Conservation (phyloP, 2,113 vertebrate genomes). For the Menidia beryllina region DNA sequence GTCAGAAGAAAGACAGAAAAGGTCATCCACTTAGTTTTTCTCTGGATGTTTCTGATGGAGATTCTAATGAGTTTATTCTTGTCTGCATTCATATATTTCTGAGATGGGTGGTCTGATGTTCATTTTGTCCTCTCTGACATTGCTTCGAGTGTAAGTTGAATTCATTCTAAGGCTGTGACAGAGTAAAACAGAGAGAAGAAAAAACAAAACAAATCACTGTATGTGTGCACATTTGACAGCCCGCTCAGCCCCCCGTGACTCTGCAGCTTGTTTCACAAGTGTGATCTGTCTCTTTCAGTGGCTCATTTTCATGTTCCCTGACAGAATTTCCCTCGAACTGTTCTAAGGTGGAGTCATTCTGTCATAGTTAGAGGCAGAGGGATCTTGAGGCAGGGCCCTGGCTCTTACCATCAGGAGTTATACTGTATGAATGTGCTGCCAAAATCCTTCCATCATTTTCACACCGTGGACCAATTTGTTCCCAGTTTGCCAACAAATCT, state of each 20-base stretch:
- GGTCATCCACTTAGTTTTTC: neutral
- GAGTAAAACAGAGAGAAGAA: neutral
- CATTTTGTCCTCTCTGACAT: neutral
- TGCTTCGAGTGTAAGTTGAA: neutral
- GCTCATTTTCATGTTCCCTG: slow-evolving; percentile 4
- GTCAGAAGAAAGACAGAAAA: neutral
- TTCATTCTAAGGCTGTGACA: slow-evolving; percentile 8
- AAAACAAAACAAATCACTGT: neutral
- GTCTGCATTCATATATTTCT: no score
- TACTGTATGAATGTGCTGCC: slow-evolving; percentile 5
- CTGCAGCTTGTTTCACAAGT: slow-evolving; percentile 3
- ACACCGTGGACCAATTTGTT: slow-evolving; percentile 4
- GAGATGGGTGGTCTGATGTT: neutral
- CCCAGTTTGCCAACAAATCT: neutral
- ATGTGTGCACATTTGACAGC: slow-evolving; percentile 3
- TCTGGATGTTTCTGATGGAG: neutral
- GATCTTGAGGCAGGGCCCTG: slow-evolving; percentile 27
- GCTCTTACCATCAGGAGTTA: slow-evolving; percentile 24
- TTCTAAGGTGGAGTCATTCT: slow-evolving; percentile 10
- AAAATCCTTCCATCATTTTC: slow-evolving; percentile 31
- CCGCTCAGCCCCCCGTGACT: neutral
- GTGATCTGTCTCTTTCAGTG: slow-evolving; percentile 3
- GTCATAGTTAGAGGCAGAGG: neutral
- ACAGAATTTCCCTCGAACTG: slow-evolving; percentile 6
- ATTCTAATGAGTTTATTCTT: neutral